phyloP scores from a whole-genome alignment of 2,113 vertebrate genomes.

The Alectura lathami region DNA sequence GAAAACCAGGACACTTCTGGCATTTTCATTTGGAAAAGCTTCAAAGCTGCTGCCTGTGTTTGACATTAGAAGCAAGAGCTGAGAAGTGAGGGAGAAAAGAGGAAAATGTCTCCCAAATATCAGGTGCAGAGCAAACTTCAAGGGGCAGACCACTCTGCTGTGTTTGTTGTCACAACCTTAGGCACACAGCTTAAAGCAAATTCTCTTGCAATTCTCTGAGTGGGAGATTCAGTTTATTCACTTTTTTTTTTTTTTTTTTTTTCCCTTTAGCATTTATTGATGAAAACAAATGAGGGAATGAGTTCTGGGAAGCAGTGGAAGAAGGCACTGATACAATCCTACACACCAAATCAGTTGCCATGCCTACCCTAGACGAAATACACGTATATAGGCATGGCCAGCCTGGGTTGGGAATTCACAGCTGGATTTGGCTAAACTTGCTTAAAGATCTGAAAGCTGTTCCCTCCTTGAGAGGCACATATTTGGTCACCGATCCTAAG shows the following conservation, averaged over 20 bases:
- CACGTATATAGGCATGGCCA: not conserved
- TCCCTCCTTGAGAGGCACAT: slow-evolving; percentile 25
- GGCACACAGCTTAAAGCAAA: not conserved
- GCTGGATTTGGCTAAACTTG: slow-evolving; percentile 30
- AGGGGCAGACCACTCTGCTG: not conserved
- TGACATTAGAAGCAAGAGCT: slow-evolving; percentile 45
- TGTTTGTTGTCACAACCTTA: not conserved
- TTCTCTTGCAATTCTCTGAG: not conserved
- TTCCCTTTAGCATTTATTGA: not conserved
- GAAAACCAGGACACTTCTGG: slow-evolving; percentile 70
- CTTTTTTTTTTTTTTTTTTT: not conserved
- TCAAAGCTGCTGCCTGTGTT: slow-evolving; percentile 71
- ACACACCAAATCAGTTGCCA: not conserved
- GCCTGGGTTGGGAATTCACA: not conserved
- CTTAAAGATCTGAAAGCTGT: slow-evolving; percentile 18
- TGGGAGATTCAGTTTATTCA: not conserved
- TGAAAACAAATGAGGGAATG: not conserved
- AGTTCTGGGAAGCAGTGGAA: not conserved
- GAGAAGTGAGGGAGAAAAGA: slow-evolving; percentile 23
- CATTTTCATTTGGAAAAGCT: slow-evolving; percentile 68
- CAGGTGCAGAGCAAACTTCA: slow-evolving; percentile 62
- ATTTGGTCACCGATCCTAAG: slow-evolving; percentile 7
- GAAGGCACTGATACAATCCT: not conserved
- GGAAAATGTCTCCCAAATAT: slow-evolving; percentile 56
- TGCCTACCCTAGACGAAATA: not conserved